phyloP scores from a whole-genome alignment of 2,797 vertebrate genomes.

The Chanos chanos region DNA sequence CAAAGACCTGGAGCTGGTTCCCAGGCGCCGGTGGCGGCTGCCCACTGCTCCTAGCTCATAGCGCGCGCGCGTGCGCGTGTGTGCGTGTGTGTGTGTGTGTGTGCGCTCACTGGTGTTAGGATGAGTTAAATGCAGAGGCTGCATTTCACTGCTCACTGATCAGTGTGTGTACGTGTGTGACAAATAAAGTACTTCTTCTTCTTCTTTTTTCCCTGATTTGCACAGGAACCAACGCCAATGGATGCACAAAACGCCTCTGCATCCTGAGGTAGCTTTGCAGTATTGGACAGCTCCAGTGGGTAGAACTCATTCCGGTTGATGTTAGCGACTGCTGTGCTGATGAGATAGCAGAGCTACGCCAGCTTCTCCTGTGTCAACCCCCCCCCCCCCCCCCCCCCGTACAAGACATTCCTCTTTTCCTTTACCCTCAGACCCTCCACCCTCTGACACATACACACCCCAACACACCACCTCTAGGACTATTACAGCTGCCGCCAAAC shows the following conservation, averaged over 20 bases:
- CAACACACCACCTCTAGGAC: conserved; percentile 62
- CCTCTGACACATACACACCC: conserved; percentile 32
- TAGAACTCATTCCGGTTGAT: conserved; percentile 21
- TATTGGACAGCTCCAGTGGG: background rate
- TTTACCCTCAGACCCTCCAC: too few relatives aligned
- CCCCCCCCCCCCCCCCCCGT: too few relatives aligned
- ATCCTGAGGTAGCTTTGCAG: conserved; percentile 48
- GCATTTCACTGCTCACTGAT: too few relatives aligned
- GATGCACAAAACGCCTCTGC: conserved; percentile 58
- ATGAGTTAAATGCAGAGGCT: too few relatives aligned
- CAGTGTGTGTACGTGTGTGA: background rate
- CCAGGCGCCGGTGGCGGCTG: too few relatives aligned
- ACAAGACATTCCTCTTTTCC: conserved; percentile 67
- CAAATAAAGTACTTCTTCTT: background rate
- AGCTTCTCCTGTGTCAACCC: conserved; percentile 62
- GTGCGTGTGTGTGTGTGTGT: too few relatives aligned
- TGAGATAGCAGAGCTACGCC: conserved; percentile 50
- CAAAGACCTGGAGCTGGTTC: too few relatives aligned
- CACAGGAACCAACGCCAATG: conserved; percentile 50
- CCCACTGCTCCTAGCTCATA: too few relatives aligned
- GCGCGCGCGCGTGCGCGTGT: too few relatives aligned
- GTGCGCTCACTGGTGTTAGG: too few relatives aligned
- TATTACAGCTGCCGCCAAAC: conserved; percentile 79
- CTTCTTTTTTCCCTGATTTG: background rate
- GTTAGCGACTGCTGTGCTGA: conserved; percentile 62